Base-by-base conservation (phyloP, 1,140 invertebrate genomes). In the Acromyrmex charruanus region DNA sequence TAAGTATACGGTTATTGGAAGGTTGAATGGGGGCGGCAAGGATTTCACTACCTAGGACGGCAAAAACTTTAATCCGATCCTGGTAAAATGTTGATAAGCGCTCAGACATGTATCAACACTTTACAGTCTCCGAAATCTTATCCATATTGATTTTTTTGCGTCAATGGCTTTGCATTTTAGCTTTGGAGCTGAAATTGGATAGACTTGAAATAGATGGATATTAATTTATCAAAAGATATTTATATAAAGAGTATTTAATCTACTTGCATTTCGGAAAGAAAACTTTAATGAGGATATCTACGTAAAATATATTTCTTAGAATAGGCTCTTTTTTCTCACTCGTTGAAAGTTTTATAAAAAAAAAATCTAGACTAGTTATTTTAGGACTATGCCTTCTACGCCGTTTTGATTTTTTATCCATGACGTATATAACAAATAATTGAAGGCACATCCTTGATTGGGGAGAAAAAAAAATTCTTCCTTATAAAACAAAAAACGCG, bases 381-480 rank as follows among this genome's bases (percentile, higher is more conserved):
- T 53, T n/a, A 53, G 49, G 53, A 84, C 61, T 66, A 77, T 79
- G 35, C 63, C 79, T 68, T 79, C 72, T 21, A 63, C 14, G 82
- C 18, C 21, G 69, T 81, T 58, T 71, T 55, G 63, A 59, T 77
- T 87, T 77, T 87, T 55, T 44, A 49, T 82, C 55, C 14, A 65
- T 21, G 68, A 77, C n/a, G 44, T 39, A 79, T 39, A 69, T 77
- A 21, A 75, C 31, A n/a, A 85, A 49, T 88, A 88, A 87, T 82
- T 65, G 88, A 92, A 92, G 91, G 92, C 92, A 92, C 90, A 66
- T 89, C 89, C 87, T 82, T 87, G 84, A 92, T 90, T 72, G 84
- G 25, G 1, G 25, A 89, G 77, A 89, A 69, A 89, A 88, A 59
- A 59, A 63, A 68, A 85, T 71, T 31, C 18, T 82, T 14, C 0